These are phyloP conservation scores for Anhinga anhinga DNA, from an alignment of 2,113 vertebrate genomes.

Conservation along the genomic window DNA sequence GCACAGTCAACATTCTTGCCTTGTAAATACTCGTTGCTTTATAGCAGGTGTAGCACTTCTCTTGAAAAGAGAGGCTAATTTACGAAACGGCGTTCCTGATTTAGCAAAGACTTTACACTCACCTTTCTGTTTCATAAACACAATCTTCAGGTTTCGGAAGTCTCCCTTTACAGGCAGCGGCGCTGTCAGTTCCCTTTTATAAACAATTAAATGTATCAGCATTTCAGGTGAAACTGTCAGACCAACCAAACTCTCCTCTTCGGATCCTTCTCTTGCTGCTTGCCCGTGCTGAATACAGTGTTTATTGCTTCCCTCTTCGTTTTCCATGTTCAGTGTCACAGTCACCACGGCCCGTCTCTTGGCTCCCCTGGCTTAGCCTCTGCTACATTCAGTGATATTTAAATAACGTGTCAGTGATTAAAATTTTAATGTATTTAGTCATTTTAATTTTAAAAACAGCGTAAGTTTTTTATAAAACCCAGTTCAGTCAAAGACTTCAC, in stretches of 20 bases:
- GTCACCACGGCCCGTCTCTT: not conserved
- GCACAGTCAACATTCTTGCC: not conserved
- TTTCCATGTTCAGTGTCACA: not conserved
- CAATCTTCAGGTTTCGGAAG: not conserved
- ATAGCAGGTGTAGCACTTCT: not conserved
- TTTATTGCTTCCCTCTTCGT: not conserved
- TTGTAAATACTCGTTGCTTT: not conserved
- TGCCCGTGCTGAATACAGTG: not conserved
- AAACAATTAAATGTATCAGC: constrained; percentile 18
- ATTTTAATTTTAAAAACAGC: too few species aligned
- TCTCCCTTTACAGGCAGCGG: not conserved
- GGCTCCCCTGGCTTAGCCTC: not conserved
- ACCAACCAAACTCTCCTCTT: not conserved
- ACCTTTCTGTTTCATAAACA: not conserved
- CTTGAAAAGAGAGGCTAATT: not conserved
- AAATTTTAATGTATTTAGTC: too few species aligned
- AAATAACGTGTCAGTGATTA: not conserved
- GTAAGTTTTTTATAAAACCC: not conserved
- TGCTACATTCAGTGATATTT: not conserved
- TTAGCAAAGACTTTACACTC: not conserved
- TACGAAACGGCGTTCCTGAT: not conserved
- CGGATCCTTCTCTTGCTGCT: not conserved
- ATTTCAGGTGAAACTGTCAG: constrained; percentile 4
- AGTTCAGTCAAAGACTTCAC: not conserved
- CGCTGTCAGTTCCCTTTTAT: not conserved